These are phyloP conservation scores for Trachurus trachurus DNA, from an alignment of 2,797 vertebrate genomes.

Conservation along the genomic window DNA sequence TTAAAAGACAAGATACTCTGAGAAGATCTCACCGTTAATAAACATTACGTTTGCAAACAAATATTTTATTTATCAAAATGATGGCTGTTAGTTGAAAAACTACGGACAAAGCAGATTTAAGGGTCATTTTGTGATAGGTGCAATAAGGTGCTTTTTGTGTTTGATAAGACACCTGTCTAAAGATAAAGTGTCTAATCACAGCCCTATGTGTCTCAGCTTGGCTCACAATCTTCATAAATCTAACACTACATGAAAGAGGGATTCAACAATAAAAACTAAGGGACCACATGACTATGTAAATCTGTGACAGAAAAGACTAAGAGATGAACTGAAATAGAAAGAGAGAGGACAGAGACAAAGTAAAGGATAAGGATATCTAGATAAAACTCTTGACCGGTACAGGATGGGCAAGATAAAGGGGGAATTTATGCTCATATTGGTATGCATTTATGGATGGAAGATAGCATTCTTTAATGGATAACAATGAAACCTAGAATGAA, in stretches of 20 bases:
- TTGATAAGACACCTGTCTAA: constrained; percentile 21
- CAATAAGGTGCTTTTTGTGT: constrained; percentile 36
- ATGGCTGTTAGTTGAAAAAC: constrained; percentile 3
- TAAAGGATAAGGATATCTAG: constrained; percentile 3
- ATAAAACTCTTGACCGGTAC: constrained; percentile 45
- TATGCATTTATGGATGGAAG: constrained; percentile 58
- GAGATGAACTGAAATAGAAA: constrained; percentile 23
- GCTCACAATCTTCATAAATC: constrained; percentile 6
- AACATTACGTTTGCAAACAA: too few relatives aligned
- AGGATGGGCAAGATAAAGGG: constrained; percentile 35
- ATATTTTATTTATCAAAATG: neutral
- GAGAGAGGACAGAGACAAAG: constrained; percentile 19
- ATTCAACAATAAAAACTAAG: constrained; percentile 9
- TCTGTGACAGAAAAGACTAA: neutral
- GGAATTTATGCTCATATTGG: constrained; percentile 28
- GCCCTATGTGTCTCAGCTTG: neutral
- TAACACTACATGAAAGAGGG: neutral
- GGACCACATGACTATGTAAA: constrained; percentile 24
- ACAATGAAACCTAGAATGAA: constrained; percentile 42
- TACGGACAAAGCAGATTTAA: constrained; percentile 16
- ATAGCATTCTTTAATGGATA: constrained; percentile 46
- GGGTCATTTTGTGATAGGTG: constrained; percentile 17
- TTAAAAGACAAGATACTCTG: neutral
- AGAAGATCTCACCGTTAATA: too few relatives aligned
- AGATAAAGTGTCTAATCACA: constrained; percentile 43